Evolutionary conservation across 2,113 vertebrate species (phyloP).

Genomic region (Collichthys lucidus): DNA sequence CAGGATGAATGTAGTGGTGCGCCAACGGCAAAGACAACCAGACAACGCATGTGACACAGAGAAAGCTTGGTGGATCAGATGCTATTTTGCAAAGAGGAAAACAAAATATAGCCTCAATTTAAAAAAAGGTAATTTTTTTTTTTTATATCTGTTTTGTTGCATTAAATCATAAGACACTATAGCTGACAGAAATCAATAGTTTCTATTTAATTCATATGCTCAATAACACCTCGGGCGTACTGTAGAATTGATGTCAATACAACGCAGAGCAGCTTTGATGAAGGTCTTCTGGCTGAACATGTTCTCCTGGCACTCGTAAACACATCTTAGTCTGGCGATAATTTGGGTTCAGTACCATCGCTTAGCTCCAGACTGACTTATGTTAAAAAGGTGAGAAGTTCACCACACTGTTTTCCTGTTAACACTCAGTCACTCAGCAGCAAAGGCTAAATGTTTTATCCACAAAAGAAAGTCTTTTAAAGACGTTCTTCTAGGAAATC

Average conservation of each 20-base stretch:
- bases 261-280: constrained; percentile 7
- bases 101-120: background rate
- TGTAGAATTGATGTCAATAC: background rate
- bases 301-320: constrained; percentile 1
- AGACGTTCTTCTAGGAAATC: background rate
- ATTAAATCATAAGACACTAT: background rate
- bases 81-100: background rate
- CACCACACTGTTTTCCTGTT: background rate
- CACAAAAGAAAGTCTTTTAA: background rate
- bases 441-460: background rate
- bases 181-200: constrained; percentile 5
- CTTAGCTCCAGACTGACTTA: background rate
- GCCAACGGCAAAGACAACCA: background rate
- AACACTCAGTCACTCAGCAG: background rate
- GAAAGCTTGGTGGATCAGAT: background rate
- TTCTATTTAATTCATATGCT: constrained; percentile 22
- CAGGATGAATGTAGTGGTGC: background rate
- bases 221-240: constrained; percentile 24
- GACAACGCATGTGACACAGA: background rate
- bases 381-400: background rate
- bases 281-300: background rate
- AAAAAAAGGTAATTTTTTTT: background rate
- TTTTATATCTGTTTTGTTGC: background rate
- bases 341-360: background rate
- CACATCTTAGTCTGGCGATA: background rate